Percentiles rank a stretch among this genome's conserved stretches.
Evolutionary conservation across 2,113 vertebrate species (phyloP).

Genomic region (Nothocercus julius): DNA sequence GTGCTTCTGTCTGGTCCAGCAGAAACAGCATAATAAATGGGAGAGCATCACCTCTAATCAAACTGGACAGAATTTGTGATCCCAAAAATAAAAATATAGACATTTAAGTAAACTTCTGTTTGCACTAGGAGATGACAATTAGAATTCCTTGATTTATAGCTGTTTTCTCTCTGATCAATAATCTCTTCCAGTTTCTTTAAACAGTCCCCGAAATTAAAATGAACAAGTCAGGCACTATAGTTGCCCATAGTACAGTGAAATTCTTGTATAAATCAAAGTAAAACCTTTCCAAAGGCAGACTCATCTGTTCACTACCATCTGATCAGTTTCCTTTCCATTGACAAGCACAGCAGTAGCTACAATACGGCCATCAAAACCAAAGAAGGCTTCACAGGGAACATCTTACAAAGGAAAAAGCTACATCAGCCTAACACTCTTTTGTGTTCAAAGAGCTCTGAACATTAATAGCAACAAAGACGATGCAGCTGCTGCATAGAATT

Average conservation of each 20-base stretch:
- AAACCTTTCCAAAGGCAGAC: slow-evolving; percentile 56
- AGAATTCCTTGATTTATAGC: neutral
- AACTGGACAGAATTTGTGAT: neutral
- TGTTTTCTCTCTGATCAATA: neutral
- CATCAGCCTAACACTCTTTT: slow-evolving; percentile 42
- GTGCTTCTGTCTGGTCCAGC: neutral
- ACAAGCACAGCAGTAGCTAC: slow-evolving; percentile 56
- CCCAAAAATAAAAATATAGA: neutral
- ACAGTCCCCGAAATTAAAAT: neutral
- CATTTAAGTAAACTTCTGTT: neutral
- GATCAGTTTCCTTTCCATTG: slow-evolving; percentile 67
- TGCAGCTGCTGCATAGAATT: slow-evolving; percentile 70
- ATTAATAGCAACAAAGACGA: slow-evolving; percentile 61
- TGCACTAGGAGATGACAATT: neutral
- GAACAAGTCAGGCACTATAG: neutral
- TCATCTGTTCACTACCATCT: slow-evolving; percentile 68
- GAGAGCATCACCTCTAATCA: neutral
- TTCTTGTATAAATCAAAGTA: neutral
- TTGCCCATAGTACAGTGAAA: neutral
- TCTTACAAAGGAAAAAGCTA: slow-evolving; percentile 57
- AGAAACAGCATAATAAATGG: neutral
- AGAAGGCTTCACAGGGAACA: slow-evolving; percentile 61
- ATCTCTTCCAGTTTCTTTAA: neutral
- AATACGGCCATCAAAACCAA: slow-evolving; percentile 57
- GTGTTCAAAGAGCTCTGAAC: slow-evolving; percentile 63